These are phyloP conservation scores for Darevskia mixta DNA, from an alignment of 2,797 vertebrate species.

Conservation along the genomic window DNA sequence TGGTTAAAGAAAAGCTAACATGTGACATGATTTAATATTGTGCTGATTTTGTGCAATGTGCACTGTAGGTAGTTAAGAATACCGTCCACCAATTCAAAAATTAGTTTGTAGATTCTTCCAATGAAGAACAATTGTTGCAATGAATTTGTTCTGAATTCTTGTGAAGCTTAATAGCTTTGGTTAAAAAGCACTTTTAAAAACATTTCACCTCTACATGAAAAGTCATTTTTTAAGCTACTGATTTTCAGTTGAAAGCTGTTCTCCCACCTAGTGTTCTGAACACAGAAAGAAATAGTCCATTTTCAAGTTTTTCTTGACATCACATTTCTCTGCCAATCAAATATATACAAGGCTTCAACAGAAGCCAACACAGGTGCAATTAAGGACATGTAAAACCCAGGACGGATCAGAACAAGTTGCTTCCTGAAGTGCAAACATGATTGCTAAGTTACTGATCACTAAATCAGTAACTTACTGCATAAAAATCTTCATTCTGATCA, in stretches of 20 bases:
- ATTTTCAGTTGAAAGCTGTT: neutral
- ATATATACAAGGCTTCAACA: conserved; percentile 10
- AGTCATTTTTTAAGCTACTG: conserved; percentile 39
- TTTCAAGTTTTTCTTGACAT: neutral
- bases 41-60: neutral
- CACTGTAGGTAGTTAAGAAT: neutral
- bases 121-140: conserved; percentile 25
- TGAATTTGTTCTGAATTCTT: conserved; percentile 10
- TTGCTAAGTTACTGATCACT: neutral
- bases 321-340: conserved; percentile 30
- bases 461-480: too few relatives aligned
- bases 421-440: neutral
- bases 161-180: neutral
- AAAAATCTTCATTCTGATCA: neutral
- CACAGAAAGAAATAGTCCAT: neutral
- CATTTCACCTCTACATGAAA: conserved; percentile 37
- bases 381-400: conserved; percentile 11
- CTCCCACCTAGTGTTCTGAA: neutral
- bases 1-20: neutral
- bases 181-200: conserved; percentile 42
- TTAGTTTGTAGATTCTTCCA: neutral
- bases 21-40: neutral
- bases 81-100: neutral
- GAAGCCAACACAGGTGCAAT: neutral
- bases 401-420: neutral